Conservation (phyloP, 2,888 invertebrate species). For the Crioceris asparagi region DNA sequence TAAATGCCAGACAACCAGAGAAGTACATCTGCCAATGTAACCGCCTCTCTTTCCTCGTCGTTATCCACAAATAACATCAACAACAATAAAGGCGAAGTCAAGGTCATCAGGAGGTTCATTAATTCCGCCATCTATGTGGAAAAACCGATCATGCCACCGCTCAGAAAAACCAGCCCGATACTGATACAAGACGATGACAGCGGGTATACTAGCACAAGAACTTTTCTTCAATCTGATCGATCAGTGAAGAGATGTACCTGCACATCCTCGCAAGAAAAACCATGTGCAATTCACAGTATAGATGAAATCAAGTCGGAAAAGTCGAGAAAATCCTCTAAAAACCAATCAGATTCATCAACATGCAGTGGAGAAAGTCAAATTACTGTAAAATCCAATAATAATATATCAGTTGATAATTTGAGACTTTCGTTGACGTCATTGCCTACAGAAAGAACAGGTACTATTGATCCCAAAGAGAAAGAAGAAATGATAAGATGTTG, state of each 20-base stretch:
- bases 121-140: constrained; percentile 53
- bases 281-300: too few relatives aligned
- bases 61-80: constrained; percentile 14
- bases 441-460: constrained; percentile 10
- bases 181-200: too few relatives aligned
- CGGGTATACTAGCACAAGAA: too few relatives aligned
- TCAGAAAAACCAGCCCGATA: constrained; percentile 23
- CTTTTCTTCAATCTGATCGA: constrained; percentile 3
- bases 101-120: constrained; percentile 39
- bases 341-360: constrained; percentile 6
- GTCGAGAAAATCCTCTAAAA: constrained; percentile 9
- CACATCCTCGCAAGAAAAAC: constrained; percentile 21
- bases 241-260: constrained; percentile 26
- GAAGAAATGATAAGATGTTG: constrained; percentile 28
- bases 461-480: constrained; percentile 18
- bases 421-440: constrained; percentile 18
- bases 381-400: constrained; percentile 15
- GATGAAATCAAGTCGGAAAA: too few relatives aligned
- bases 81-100: too few relatives aligned
- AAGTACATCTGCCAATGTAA: too few relatives aligned
- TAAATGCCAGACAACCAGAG: too few relatives aligned
- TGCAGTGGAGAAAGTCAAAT: constrained; percentile 16
- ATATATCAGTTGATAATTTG: constrained; percentile 11
- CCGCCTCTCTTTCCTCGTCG: too few relatives aligned
- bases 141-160: constrained; percentile 29